A percentile compares a stretch with the other conserved stretches of the same genome.
phyloP scores from a whole-genome alignment of 2,888 invertebrate species.

The Drosophila pseudotakahashii region DNA sequence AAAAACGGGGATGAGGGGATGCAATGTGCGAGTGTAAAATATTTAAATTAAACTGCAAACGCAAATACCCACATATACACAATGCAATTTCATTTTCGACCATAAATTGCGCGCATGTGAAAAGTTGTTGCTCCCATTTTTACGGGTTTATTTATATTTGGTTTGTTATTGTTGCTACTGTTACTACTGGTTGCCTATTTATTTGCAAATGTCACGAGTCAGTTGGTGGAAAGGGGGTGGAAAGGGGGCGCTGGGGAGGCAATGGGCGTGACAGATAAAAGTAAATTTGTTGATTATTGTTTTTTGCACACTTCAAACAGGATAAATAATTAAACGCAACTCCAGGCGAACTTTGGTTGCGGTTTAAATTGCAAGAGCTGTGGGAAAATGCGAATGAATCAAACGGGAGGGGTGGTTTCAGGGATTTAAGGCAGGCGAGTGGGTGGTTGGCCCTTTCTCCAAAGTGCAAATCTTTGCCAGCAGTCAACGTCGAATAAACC shows the following conservation, averaged over 20 bases:
- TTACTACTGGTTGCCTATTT: conserved; percentile 60
- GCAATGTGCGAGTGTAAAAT: conserved; percentile 49
- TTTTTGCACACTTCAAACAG: conserved; percentile 35
- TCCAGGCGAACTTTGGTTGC: conserved; percentile 20
- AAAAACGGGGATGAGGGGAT: conserved; percentile 35
- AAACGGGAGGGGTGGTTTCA: background rate
- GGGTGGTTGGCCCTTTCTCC: background rate
- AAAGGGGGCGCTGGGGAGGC: background rate
- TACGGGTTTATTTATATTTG: conserved; percentile 45
- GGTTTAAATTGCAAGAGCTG: conserved; percentile 19
- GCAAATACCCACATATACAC: conserved; percentile 33
- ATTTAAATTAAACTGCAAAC: conserved; percentile 68
- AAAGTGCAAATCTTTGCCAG: conserved; percentile 26
- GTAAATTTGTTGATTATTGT: conserved; percentile 44
- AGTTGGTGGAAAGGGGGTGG: conserved; percentile 7
- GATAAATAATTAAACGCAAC: conserved; percentile 49
- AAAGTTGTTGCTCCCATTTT: conserved; percentile 55
- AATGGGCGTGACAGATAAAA: conserved; percentile 55
- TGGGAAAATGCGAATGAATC: background rate
- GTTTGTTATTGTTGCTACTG: conserved; percentile 26
- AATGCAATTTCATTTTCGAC: conserved; percentile 74
- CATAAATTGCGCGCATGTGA: conserved; percentile 68
- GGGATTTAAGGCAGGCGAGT: background rate
- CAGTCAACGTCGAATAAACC: conserved; percentile 14
- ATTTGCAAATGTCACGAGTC: conserved; percentile 75